Evolutionary conservation across 1,140 invertebrate species (phyloP).

Genomic region (Bombus waltoni): DNA sequence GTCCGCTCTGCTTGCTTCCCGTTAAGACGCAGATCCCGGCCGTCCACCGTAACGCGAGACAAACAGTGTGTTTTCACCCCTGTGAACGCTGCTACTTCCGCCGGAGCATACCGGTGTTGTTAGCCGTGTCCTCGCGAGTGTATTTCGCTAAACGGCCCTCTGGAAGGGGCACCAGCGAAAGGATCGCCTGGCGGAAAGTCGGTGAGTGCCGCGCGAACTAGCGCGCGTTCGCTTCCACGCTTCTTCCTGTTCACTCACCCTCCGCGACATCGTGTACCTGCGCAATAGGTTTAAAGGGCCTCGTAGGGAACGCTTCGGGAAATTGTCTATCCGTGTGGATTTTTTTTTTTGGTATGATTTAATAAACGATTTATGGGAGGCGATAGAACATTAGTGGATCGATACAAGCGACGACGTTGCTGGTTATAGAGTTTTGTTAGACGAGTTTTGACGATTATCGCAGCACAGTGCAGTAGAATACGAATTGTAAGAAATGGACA

Average conservation of each 20-base stretch:
- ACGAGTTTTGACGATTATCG: neutral
- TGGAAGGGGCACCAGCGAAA: slow-evolving; percentile 20
- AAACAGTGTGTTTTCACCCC: slow-evolving; percentile 1
- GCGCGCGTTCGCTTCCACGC: slow-evolving; percentile 2
- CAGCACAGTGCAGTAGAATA: neutral
- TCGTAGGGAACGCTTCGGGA: neutral
- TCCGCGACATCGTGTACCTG: neutral
- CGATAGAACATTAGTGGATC: neutral
- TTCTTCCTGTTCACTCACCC: slow-evolving; percentile 4
- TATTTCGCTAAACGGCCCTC: neutral
- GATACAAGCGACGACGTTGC: neutral
- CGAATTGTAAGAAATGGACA: no score
- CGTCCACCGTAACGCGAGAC: neutral
- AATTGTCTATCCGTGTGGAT: neutral
- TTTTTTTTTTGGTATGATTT: no score
- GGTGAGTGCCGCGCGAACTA: slow-evolving; percentile 42
- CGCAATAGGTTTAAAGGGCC: neutral
- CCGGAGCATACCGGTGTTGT: neutral
- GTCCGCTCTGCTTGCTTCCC: no score
- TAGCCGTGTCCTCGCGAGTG: neutral
- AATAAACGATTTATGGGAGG: no score
- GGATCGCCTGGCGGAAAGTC: slow-evolving; percentile 31
- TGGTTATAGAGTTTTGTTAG: neutral
- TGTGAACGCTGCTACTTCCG: neutral
- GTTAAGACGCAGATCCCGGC: neutral